Base-by-base conservation (phyloP, 2,797 vertebrate genomes). In the Semotilus atromaculatus region DNA sequence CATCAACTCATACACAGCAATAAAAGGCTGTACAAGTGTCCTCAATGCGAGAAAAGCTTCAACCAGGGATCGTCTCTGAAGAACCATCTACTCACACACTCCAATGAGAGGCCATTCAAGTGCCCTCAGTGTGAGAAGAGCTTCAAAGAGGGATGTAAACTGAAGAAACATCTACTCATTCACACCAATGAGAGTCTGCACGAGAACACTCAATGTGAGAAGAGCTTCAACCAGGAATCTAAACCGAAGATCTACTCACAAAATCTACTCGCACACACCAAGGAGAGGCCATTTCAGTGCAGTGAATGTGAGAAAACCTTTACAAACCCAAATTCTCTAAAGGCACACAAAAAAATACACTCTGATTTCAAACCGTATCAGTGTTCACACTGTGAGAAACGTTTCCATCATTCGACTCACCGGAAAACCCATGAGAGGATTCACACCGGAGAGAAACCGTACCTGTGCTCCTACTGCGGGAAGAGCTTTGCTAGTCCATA, bases 311-410 rank as follows among this genome's bases (percentile, higher is more conserved):
- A 18, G 26, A 73, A 51, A 73, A 51, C 45, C 3, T 73, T 34
- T 73, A 73, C 5, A 21, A 73, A 51, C 26, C 7, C 26, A 6
- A 6, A 9, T 51, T 21, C 4, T 73, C 45, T 73, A 2, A 73
- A 73, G 9, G 21, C 1, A 73, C 71, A 73, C 5, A 18, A 7
- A 3, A 31, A 21, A 14, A 26, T 83, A 4, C 86, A 85, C 43
- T 36, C 70, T 36, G 73, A 75, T 3, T 3, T 18, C 74, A 80
- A 80, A 66, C 84, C 75, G 0, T 85, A 53, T 78, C 64, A 80
- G 75, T 88, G 86, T 78, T 85, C 84, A 3, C 81, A 85, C 70
- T 88, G 86, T n/a, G 84, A 77, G 21, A 85, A 83, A 70, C 38
- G 75, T 40, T 88, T 88, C 53, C 8, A 62, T 34, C 80, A 85